Base-by-base conservation (phyloP, 2,113 vertebrate genomes). In the Cavia porcellus region DNA sequence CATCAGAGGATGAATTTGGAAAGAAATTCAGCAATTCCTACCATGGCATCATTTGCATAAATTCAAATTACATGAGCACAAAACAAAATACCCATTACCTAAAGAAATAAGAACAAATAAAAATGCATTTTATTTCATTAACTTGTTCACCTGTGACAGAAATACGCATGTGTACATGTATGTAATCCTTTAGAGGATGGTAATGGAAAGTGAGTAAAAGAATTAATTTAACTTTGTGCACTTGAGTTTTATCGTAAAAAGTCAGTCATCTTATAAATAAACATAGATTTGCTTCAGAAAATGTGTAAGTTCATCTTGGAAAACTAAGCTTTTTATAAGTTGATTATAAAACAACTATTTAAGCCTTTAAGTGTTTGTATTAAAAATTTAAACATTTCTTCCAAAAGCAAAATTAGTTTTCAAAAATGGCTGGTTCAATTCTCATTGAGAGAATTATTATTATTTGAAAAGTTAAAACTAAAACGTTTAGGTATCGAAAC, bases 261-360 rank as follows among this genome's bases (percentile, higher is more conserved):
- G 75, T 70, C 42, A 70, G 6, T 45, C 32, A 74, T 14, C 11
- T 57, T 87, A 66, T 24, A 92, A 61, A 80, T 55, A 86, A 64
- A 4, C 9, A 86, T 62, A 66, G 38, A 59, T 59, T 85, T 89
- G 92, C 35, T 86, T 92, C 32, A 86, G 28, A 62, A 79, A 86
- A 87, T 0, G 61, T 72, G 32, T 1, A 38, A 68, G 72, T 87
- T 86, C 90, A 30, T 50, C 17, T 59, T 75, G 7, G n/a, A 80
- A 95, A 84, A 61, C 64, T 66, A 47, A 81, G 64, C 82, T 91
- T 96, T 92, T 74, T 72, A 42, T 55, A 82, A 47, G 3, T 84
- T 94, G 64, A 59, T 55, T 87, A 61, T 75, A 66, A 92, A 94
- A 72, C 47, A 90, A 84, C 42, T 90, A 87, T 3, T 91, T 81